These are phyloP conservation scores for Conistra vaccinii DNA, from an alignment of 2,888 invertebrate genomes.

Conservation along the genomic window DNA sequence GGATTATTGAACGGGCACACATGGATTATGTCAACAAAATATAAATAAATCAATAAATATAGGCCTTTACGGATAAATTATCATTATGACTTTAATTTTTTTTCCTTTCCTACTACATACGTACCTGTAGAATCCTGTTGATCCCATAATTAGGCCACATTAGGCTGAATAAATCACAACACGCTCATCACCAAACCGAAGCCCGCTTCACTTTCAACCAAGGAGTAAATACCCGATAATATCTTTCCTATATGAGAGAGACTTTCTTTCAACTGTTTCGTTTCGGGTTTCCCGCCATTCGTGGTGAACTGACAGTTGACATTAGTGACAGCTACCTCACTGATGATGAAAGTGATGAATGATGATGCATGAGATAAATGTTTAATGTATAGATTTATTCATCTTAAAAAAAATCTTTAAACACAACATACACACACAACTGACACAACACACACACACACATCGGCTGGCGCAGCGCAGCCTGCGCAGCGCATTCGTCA, in stretches of 20 bases:
- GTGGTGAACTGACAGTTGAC: background rate
- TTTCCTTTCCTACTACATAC: background rate
- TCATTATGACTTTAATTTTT: slow-evolving; percentile 59
- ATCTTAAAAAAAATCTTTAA: no score
- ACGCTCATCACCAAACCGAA: background rate
- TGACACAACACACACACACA: no score
- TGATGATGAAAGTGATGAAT: no score
- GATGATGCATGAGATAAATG: no score
- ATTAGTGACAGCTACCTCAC: background rate
- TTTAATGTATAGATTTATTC: no score
- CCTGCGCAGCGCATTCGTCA: no score
- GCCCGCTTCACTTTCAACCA: background rate
- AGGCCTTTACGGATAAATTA: slow-evolving; percentile 86
- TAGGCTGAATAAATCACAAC: background rate
- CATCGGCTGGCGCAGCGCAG: no score
- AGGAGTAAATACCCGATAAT: no score
- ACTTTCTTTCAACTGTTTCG: background rate
- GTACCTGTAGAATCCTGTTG: background rate
- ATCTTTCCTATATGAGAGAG: no score
- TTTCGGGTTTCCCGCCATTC: slow-evolving; percentile 1
- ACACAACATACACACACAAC: no score
- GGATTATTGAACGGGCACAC: slow-evolving; percentile 69
- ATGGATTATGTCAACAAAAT: slow-evolving; percentile 78
- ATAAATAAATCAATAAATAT: slow-evolving; percentile 85
- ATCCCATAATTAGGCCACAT: background rate